Evolutionary conservation across 2,113 vertebrate species (phyloP).

Genomic region (Grus americana): DNA sequence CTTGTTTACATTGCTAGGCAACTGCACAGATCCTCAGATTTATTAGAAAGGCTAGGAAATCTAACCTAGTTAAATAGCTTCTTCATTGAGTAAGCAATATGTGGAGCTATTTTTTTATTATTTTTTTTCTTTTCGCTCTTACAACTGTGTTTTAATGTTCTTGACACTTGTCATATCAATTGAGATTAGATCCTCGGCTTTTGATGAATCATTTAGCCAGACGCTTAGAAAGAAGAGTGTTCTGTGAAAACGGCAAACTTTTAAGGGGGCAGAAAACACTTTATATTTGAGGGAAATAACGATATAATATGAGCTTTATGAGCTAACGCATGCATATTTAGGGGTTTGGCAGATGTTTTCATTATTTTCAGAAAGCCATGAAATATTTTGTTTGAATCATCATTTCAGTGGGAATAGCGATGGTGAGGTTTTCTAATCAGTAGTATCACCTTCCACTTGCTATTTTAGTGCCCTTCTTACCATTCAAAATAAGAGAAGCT

Average conservation of each 20-base stretch:
- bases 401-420: not conserved
- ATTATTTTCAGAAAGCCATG: not conserved
- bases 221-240: not conserved
- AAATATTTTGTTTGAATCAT: not conserved
- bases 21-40: not conserved
- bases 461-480: fast-evolving
- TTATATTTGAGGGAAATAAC: not conserved
- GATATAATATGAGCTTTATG: not conserved
- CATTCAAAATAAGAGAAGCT: not conserved
- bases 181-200: not conserved
- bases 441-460: not conserved
- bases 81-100: not conserved
- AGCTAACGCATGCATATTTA: fast-evolving
- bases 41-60: not conserved
- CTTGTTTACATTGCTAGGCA: conserved; percentile 30
- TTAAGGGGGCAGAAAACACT: not conserved
- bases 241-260: not conserved
- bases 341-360: not conserved
- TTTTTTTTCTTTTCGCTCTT: not conserved
- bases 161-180: not conserved
- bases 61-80: not conserved
- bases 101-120: not conserved
- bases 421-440: not conserved
- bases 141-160: not conserved
- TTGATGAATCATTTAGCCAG: conserved; percentile 26